Evolutionary conservation across 2,797 vertebrate species (phyloP).

Genomic region (Gymnocypris eckloni): DNA sequence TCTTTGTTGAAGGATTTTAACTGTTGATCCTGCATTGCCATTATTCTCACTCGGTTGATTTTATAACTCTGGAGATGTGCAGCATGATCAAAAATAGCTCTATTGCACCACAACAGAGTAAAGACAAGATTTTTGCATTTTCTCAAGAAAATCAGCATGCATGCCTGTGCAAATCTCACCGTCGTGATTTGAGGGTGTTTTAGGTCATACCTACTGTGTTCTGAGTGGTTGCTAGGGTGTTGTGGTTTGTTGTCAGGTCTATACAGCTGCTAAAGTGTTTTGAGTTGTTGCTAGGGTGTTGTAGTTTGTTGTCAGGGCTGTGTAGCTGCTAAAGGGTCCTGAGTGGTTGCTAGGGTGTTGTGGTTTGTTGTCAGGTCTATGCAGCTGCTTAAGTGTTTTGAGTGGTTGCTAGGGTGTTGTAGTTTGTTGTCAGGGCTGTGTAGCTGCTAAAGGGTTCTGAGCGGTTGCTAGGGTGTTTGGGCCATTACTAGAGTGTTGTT

Average conservation of each 20-base stretch:
- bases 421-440: no score
- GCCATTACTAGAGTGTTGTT: no score
- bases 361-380: no score
- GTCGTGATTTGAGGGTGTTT: neutral
- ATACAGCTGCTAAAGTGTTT: neutral
- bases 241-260: neutral
- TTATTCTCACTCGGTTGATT: conserved; percentile 54
- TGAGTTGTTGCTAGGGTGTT: neutral
- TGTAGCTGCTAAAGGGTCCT: neutral
- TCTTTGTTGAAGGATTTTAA: conserved; percentile 43
- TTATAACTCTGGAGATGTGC: conserved; percentile 59
- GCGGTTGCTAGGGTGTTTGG: no score
- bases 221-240: neutral
- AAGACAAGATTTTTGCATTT: neutral
- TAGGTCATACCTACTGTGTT: no score
- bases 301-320: neutral
- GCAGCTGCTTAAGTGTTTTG: no score
- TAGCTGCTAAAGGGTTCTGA: no score
- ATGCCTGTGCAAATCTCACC: neutral
- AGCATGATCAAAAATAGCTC: conserved; percentile 47
- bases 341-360: neutral
- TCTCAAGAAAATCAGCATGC: neutral
- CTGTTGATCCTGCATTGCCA: conserved; percentile 30
- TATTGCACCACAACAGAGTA: neutral
- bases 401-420: no score